Conservation (phyloP, 1,140 invertebrate genomes). For the Ostrea edulis region DNA sequence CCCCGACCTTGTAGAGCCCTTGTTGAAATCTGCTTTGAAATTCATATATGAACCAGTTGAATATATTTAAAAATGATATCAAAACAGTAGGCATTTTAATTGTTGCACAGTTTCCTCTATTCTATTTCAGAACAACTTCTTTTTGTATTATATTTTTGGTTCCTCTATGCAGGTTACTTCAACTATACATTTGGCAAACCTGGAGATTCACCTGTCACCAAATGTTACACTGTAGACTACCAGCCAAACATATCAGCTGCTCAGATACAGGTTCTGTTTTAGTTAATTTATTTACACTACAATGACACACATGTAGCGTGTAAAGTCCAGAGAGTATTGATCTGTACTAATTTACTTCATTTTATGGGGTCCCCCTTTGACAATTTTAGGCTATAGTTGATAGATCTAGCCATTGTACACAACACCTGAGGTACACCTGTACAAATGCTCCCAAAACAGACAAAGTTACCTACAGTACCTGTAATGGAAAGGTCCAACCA, state of each 20-base stretch:
- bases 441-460: slow-evolving; percentile 58
- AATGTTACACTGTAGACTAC: slow-evolving; percentile 63
- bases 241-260: slow-evolving; percentile 52
- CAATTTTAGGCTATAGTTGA: slow-evolving; percentile 60
- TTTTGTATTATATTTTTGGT: background rate
- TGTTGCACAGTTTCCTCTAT: too few species aligned
- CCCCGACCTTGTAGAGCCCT: too few species aligned
- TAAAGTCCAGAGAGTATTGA: too few species aligned
- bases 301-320: too few species aligned
- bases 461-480: slow-evolving; percentile 58
- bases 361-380: background rate
- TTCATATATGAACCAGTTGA: too few species aligned
- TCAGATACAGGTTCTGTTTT: slow-evolving; percentile 60
- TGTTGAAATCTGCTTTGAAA: too few species aligned
- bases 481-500: slow-evolving; percentile 51
- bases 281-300: background rate
- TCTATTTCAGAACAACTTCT: too few species aligned
- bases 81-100: too few species aligned
- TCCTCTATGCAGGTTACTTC: background rate
- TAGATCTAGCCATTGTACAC: slow-evolving; percentile 55
- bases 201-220: slow-evolving; percentile 35
- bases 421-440: slow-evolving; percentile 58
- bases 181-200: slow-evolving; percentile 33
- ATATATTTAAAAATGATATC: too few species aligned
- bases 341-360: too few species aligned